Base-by-base conservation (phyloP, 2,888 invertebrate genomes). In the Drosophila anomalata region DNA sequence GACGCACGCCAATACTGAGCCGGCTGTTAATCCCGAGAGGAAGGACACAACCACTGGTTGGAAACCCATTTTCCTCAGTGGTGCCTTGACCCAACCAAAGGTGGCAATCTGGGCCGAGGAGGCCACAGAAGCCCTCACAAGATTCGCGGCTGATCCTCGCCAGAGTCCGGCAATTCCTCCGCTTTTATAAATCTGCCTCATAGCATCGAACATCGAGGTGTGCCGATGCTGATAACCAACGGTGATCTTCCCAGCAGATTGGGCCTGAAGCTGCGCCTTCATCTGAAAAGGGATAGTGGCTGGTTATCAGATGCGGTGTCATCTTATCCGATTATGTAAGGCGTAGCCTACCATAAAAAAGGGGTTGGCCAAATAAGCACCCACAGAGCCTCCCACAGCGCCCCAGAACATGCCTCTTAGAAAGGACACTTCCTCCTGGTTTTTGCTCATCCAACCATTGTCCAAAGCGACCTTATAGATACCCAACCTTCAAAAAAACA, bases 211-310 rank as follows among this genome's bases (percentile, higher is more conserved):
- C 87, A 96, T 95, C n/a, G 96, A 94, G 0, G 92, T 91, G 87
- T 97, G 96, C 7, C 93, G 90, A 88, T 97, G 97, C 88, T 98
- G 98, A 89, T 96, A 94, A 0, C 98, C 98, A 1, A 98, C 97
- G 1, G 97, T 97, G 57, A 98, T 97, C 12, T 94, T 92, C 54
- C 93, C 91, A 2, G 94, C 94, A 0, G 91, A 90, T 62, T 90
- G 90, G 9, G 92, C 90, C 61, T 92, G 92, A 6, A 90, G 79
- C 73, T 91, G 92, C 0, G 92, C 91, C 73, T 92, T 91, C 20
- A 92, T 68, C 92, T 91, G 48, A 11, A 75, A 57, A 3, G 29
- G 3, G 8, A 4, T 5, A 8, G 46, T 9, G 4, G 31, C 17
- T 12, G 3, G 7, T 47, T 36, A 56, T 48, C 8, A 22, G 2